A percentile compares a stretch with the other conserved stretches of the same genome.
Conservation (phyloP, 2,797 vertebrate genomes). For the Leuciscus waleckii region DNA sequence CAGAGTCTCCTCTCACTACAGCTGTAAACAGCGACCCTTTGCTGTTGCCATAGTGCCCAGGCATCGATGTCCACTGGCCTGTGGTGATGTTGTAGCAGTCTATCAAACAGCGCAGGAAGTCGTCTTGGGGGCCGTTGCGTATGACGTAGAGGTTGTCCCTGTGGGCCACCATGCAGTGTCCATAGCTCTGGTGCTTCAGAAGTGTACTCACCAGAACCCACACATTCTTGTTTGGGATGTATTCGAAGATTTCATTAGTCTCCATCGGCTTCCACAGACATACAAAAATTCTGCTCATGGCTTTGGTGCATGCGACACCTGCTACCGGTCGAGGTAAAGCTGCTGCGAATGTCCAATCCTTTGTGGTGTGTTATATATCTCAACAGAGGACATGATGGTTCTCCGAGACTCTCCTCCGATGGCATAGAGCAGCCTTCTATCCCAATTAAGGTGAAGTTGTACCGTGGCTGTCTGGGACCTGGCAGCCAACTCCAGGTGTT, state of each 20-base stretch:
- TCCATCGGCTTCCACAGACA: constrained; percentile 90
- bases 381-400: constrained; percentile 84
- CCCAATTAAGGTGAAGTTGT: constrained; percentile 85
- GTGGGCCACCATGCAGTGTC: constrained; percentile 91
- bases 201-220: constrained; percentile 86
- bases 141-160: constrained; percentile 90
- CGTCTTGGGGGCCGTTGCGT: constrained; percentile 88
- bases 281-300: constrained; percentile 87
- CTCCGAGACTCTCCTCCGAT: constrained; percentile 86
- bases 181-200: constrained; percentile 87
- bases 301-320: constrained; percentile 78
- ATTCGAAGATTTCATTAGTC: constrained; percentile 86
- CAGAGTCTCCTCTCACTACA: constrained; percentile 84
- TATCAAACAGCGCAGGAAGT: constrained; percentile 90
- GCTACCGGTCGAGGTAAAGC: constrained; percentile 83
- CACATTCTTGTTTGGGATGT: constrained; percentile 69
- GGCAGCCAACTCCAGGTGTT: constrained; percentile 84
- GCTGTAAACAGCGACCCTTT: constrained; percentile 92
- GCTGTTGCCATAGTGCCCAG: constrained; percentile 90
- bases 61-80: constrained; percentile 87
- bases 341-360: constrained; percentile 81
- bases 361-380: constrained; percentile 78
- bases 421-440: constrained; percentile 84
- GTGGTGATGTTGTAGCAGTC: constrained; percentile 89
- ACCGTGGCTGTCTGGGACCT: constrained; percentile 87